Evolutionary conservation across 2,797 vertebrate species (phyloP), one percentile per base, ranked within the genome.

Genomic region (Apogon hyalosoma): DNA sequence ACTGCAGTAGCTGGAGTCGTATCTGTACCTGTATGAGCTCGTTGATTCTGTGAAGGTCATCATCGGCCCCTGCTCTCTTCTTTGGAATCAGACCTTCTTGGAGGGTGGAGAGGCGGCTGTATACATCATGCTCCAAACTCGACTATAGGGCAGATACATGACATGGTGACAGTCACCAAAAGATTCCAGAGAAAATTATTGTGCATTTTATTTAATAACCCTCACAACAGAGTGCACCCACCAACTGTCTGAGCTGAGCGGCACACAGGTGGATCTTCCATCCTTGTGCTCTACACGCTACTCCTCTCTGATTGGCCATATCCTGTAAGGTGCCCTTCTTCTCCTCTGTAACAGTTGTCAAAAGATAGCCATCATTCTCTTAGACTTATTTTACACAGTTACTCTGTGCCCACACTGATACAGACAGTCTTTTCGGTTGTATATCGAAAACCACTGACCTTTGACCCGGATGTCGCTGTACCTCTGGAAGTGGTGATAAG

Each of bases 201-300:
- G 24, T 28, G 24, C 24, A 28, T 28, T 28, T 28, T 6, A 28
- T 4, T 28, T 28, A 4, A 28, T 6, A 28, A 28, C 4, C 24
- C 6, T 28, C 24, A 28, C 24, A 28, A 28, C 24, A 28, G 24
- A 28, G 24, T 28, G 39, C 1, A 93, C 96, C 93, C 90, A 99
- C 98, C 96, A 99, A 76, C 87, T 99, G 97, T 8, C 96, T 92
- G 14, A 99, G 95, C 81, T 99, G 98, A 5, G 98, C 97, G 0
- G 98, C 98, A 85, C 98, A 99, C 75, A 99, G 92, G 91, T 99
- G 98, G 48, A 99, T 96, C 83, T 99, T 99, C 98, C 98, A 99
- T 69, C 98, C 98, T 83, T 99, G 98, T 9, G 97, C 98, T 67
- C 97, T 94, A 79, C 97, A 98, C 13, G 96, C 96, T 10, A 99